These are phyloP conservation scores for Strigops habroptila DNA, from an alignment of 2,113 vertebrate species.

Conservation along the genomic window DNA sequence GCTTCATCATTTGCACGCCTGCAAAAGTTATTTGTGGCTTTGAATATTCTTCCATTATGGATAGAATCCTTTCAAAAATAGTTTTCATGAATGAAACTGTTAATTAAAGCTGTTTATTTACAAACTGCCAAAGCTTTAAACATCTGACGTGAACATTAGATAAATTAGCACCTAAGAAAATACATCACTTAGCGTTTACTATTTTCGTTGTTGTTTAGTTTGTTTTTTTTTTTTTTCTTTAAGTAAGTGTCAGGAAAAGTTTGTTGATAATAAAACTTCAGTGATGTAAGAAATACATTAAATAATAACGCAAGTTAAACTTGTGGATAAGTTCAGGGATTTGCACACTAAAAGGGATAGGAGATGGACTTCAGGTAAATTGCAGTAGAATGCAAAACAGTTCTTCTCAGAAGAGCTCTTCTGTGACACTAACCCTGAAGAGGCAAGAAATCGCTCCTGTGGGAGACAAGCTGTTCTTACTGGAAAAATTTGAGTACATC, in stretches of 20 bases:
- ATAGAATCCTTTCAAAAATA: not conserved
- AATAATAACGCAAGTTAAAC: not conserved
- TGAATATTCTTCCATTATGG: not conserved
- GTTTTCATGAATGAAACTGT: not conserved
- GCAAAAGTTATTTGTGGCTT: not conserved
- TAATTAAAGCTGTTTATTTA: not conserved
- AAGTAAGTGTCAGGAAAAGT: not conserved
- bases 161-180: not conserved
- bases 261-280: not conserved
- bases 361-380: not conserved
- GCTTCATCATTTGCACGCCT: not conserved
- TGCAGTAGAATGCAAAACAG: accelerated
- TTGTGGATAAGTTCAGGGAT: not conserved
- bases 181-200: not conserved
- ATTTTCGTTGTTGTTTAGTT: not conserved
- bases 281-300: not conserved
- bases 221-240: not conserved
- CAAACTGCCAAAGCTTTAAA: not conserved
- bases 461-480: not conserved
- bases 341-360: not conserved
- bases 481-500: not conserved
- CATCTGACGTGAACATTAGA: not conserved
- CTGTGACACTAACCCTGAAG: not conserved
- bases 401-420: not conserved
- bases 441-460: not conserved